Evolutionary conservation across 2,113 vertebrate species (phyloP), one percentile per base, ranked within the genome.

Genomic region (Phalacrocorax aristotelis): DNA sequence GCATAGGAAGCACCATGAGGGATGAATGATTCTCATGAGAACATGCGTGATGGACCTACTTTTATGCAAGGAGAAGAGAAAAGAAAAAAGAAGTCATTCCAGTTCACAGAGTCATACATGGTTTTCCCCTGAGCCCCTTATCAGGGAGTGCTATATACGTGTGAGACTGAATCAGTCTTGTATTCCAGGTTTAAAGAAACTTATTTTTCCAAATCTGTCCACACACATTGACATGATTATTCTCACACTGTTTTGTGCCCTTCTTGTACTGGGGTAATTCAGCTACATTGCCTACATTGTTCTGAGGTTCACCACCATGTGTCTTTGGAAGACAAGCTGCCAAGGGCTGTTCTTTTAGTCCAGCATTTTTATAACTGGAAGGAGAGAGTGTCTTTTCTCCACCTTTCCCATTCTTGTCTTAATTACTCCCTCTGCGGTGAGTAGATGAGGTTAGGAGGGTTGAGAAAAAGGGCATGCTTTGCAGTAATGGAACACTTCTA

Each of bases 391-490:
- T 13, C 3, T 84, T 86, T 77, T 44, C 55, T 38, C 6, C 9
- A 52, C 6, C 11, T 75, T 93, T 78, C 5, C 5, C 4, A 5
- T 75, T 89, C 38, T 66, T 79, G 6, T 51, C 25, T 60, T 78
- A 44, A n/a, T 60, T 86, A 75, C 68, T 85, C 3, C 8, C 4
- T n/a, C 15, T 55, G 7, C 57, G 38, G 5, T 19, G 87, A 89
- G 5, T 13, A 27, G 1, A 65, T 42, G 5, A 64, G 3, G 2
- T 68, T 29, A 55, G 11, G 12, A 52, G 2, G 15, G 6, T 11
- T 90, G 44, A 71, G 32, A 30, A 76, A 68, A 86, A 72, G 15
- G 20, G 2, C 12, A 64, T 26, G n/a, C 10, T 54, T 82, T 71
- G 7, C 25, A 79, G 48, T 13, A 76, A 54, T 42, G 16, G 29